phyloP scores from a whole-genome alignment of 2,113 vertebrate species.

The Zapornia atra region DNA sequence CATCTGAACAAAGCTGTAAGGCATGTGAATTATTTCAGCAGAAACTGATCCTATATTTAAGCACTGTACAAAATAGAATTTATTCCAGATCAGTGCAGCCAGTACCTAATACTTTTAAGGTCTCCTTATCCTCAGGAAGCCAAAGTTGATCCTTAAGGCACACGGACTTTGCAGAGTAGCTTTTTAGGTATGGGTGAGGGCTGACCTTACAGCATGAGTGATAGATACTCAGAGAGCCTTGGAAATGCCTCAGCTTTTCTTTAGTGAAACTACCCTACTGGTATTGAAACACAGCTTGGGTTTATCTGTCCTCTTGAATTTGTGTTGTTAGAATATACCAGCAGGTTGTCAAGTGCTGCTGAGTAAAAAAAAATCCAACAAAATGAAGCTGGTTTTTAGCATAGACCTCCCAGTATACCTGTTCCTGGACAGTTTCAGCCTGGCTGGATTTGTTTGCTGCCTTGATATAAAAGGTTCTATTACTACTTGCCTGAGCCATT shows the following conservation, averaged over 20 bases:
- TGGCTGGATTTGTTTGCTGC: not conserved
- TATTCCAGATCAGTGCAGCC: not conserved
- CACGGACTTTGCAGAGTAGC: not conserved
- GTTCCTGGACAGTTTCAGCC: not conserved
- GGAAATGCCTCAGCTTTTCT: not conserved
- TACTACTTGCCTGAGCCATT: not conserved
- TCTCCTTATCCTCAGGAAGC: not conserved
- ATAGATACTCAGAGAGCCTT: not conserved
- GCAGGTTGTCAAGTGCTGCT: not conserved
- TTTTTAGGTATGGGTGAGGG: not conserved
- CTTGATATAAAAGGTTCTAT: not conserved
- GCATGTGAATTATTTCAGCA: not conserved
- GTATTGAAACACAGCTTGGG: not conserved
- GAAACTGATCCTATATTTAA: not conserved
- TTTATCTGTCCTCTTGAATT: not conserved
- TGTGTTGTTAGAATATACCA: not conserved
- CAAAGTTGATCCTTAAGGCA: not conserved
- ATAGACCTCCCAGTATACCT: not conserved
- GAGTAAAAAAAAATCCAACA: not conserved
- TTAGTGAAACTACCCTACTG: accelerated
- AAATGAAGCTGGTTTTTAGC: accelerated
- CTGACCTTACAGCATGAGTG: not conserved
- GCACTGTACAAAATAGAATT: not conserved
- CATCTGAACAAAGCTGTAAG: not conserved
- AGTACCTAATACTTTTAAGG: not conserved